Evolutionary conservation across 2,797 vertebrate species (phyloP).

Genomic region (Acipenser oxyrinchus): DNA sequence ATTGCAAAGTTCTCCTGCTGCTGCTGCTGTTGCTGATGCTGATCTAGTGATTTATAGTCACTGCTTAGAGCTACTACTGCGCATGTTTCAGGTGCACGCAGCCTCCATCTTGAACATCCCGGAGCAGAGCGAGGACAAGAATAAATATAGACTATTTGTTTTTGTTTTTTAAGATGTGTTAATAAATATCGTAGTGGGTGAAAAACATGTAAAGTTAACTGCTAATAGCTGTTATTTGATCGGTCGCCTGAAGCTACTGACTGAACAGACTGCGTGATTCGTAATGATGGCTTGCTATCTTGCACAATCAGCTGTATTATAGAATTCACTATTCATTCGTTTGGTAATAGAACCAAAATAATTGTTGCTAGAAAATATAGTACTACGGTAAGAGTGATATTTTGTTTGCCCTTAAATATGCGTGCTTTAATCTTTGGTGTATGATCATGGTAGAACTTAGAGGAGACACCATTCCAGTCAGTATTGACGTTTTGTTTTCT

Average conservation of each 20-base stretch:
- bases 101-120: constrained; percentile 64
- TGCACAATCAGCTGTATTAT: constrained; percentile 30
- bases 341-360: constrained; percentile 42
- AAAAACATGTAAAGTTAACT: background rate
- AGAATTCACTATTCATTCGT: constrained; percentile 9
- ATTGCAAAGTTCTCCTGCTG: constrained; percentile 19
- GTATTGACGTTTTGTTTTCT: too few species aligned
- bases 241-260: too few species aligned
- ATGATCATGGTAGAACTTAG: too few species aligned
- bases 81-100: constrained; percentile 62
- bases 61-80: constrained; percentile 39
- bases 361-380: background rate
- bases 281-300: constrained; percentile 31
- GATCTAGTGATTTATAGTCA: constrained; percentile 14
- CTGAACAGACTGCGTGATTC: constrained; percentile 30
- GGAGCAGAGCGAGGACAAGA: constrained; percentile 51
- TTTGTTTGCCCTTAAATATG: too few species aligned
- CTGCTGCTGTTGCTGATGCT: constrained; percentile 45
- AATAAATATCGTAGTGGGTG: too few species aligned
- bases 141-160: background rate
- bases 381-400: constrained; percentile 42
- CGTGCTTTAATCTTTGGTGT: too few species aligned
- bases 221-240: background rate
- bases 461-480: too few species aligned
- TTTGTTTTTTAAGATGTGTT: too few species aligned